Evolutionary conservation across 2,113 vertebrate genomes (phyloP).

Genomic region (Parus major): DNA sequence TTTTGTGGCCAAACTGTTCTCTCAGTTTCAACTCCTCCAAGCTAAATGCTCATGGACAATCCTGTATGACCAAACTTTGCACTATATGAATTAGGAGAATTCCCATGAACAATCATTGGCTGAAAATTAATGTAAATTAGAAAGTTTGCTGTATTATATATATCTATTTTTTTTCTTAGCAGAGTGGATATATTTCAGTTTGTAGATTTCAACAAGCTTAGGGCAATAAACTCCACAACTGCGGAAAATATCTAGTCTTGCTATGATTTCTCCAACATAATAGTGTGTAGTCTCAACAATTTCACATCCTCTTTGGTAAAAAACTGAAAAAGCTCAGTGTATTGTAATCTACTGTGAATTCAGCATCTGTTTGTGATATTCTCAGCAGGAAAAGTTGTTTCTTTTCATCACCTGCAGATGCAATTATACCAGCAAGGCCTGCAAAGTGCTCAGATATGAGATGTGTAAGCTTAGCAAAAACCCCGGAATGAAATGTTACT

Average conservation of each 20-base stretch:
- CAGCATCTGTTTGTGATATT: slow-evolving; percentile 31
- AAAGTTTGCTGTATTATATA: not conserved
- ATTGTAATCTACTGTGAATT: slow-evolving; percentile 18
- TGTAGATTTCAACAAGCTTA: not conserved
- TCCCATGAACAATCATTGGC: not conserved
- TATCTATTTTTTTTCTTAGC: not conserved
- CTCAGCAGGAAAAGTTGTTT: not conserved
- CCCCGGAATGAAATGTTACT: not conserved
- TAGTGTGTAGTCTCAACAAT: not conserved
- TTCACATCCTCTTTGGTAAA: slow-evolving; percentile 12
- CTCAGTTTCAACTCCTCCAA: not conserved
- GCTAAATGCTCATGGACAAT: not conserved
- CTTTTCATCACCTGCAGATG: slow-evolving; percentile 17
- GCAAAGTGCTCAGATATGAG: not conserved
- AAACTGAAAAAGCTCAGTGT: not conserved
- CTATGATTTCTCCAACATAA: not conserved
- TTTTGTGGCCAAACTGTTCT: not conserved
- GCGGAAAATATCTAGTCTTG: not conserved
- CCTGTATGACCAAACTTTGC: not conserved
- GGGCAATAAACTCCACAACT: not conserved
- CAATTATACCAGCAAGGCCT: slow-evolving; percentile 2
- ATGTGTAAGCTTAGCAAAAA: not conserved
- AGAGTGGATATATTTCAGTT: not conserved
- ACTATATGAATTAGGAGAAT: not conserved
- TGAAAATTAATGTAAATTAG: not conserved